Evolutionary conservation across 2,113 vertebrate species (phyloP).

Genomic region (Mus musculus): DNA sequence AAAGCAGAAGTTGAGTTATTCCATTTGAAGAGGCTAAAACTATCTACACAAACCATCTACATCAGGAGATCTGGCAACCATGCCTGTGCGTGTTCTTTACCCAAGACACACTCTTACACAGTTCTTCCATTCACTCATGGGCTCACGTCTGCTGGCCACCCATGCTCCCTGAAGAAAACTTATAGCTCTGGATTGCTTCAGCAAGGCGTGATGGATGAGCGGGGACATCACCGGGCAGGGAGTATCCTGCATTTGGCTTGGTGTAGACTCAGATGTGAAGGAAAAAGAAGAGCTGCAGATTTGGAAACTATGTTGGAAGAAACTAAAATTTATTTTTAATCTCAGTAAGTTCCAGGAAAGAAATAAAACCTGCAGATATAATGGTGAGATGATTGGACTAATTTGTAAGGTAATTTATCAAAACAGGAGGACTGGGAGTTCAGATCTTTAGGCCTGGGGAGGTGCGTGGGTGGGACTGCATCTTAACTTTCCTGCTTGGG

Average conservation of each 20-base stretch:
- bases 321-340: slow-evolving; percentile 73
- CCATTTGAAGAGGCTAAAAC: slow-evolving; percentile 56
- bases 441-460: background rate
- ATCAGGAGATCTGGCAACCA: slow-evolving; percentile 64
- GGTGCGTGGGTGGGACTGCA: background rate
- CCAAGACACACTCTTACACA: slow-evolving; percentile 53
- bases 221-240: slow-evolving; percentile 53
- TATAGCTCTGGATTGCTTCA: slow-evolving; percentile 55
- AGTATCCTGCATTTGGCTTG: slow-evolving; percentile 59
- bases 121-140: slow-evolving; percentile 75
- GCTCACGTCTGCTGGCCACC: slow-evolving; percentile 67
- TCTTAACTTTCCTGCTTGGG: slow-evolving; percentile 19
- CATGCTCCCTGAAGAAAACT: slow-evolving; percentile 64
- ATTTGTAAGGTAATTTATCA: slow-evolving; percentile 71
- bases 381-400: slow-evolving; percentile 56
- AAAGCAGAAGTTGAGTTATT: slow-evolving; percentile 47
- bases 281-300: slow-evolving; percentile 68
- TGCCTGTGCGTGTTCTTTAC: slow-evolving; percentile 18
- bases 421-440: background rate
- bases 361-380: slow-evolving; percentile 61
- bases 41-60: background rate
- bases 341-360: slow-evolving; percentile 62
- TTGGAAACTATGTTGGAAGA: slow-evolving; percentile 73
- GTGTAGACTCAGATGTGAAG: slow-evolving; percentile 69
- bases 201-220: slow-evolving; percentile 64